Evolutionary conservation across 1,140 invertebrate species (phyloP).

Genomic region (Sarcophaga peregrina): DNA sequence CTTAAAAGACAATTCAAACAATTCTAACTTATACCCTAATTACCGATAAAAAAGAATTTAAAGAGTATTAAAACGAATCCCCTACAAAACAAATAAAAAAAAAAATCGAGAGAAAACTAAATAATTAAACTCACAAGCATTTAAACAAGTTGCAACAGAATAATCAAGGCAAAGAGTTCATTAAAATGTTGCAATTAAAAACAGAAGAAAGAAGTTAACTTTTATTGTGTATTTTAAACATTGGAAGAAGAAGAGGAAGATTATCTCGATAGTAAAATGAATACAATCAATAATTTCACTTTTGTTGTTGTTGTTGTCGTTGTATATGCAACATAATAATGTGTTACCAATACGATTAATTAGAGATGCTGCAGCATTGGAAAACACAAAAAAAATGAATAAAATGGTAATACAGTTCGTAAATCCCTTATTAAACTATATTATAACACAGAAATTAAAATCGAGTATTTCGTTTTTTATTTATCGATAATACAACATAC

Average conservation of each 20-base stretch:
- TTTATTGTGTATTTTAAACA: too few relatives aligned
- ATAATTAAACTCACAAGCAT: too few relatives aligned
- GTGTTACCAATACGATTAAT: constrained; percentile 10
- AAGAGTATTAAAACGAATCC: not conserved
- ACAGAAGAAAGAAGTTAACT: not conserved
- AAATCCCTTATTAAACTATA: constrained; percentile 20
- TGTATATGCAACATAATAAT: not conserved
- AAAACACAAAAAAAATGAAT: not conserved
- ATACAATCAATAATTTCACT: too few relatives aligned
- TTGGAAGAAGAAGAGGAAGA: too few relatives aligned
- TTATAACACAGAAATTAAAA: not conserved
- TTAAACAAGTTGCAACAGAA: too few relatives aligned
- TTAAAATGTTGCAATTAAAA: constrained; percentile 7
- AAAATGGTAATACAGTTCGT: not conserved
- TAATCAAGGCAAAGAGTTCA: not conserved
- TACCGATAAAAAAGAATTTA: not conserved
- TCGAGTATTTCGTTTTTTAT: not conserved
- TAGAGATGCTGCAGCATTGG: not conserved
- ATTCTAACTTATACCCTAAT: not conserved
- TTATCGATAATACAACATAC: not conserved
- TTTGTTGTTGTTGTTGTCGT: too few relatives aligned
- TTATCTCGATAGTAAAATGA: too few relatives aligned
- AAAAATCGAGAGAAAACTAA: too few relatives aligned
- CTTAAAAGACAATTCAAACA: not conserved
- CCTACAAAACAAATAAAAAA: too few relatives aligned